A percentile compares a stretch with the other conserved stretches of the same genome.
Conservation (phyloP, 2,888 invertebrate species). For the Adelognathus sp. region DNA sequence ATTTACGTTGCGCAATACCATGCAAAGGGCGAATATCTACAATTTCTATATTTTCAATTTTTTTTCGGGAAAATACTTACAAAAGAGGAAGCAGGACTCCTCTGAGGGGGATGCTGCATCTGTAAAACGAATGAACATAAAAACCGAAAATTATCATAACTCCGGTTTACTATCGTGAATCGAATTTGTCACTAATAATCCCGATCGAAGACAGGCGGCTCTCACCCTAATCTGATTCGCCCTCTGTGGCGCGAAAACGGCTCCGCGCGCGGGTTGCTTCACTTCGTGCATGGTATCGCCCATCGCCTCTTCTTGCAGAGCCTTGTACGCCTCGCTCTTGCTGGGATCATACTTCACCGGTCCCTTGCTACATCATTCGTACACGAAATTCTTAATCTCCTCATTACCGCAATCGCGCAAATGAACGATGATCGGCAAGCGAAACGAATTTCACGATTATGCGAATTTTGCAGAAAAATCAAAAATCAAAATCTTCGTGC, state of each 20-base stretch:
- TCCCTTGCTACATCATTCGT: constrained; percentile 71
- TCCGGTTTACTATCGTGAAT: no score
- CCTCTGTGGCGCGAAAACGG: constrained; percentile 88
- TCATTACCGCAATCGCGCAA: constrained; percentile 19
- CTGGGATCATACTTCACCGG: constrained; percentile 89
- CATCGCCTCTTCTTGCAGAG: constrained; percentile 91
- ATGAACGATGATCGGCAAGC: neutral
- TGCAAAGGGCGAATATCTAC: constrained; percentile 42
- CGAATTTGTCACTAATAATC: neutral
- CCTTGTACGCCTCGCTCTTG: constrained; percentile 94
- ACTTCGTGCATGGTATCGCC: constrained; percentile 87
- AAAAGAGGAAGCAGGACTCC: constrained; percentile 72
- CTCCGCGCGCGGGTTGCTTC: constrained; percentile 87
- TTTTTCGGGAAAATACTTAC: constrained; percentile 65
- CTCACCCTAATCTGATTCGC: constrained; percentile 78
- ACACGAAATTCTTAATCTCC: constrained; percentile 78
- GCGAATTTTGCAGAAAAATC: neutral
- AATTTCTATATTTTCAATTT: neutral
- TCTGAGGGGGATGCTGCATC: constrained; percentile 67
- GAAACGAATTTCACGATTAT: neutral
- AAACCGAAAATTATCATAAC: constrained; percentile 7
- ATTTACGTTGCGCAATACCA: constrained; percentile 33
- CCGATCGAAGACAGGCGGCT: neutral
- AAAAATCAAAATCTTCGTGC: constrained; percentile 17
- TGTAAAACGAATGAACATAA: constrained; percentile 60